phyloP scores from a whole-genome alignment of 2,113 vertebrate species.

The Solea solea region DNA sequence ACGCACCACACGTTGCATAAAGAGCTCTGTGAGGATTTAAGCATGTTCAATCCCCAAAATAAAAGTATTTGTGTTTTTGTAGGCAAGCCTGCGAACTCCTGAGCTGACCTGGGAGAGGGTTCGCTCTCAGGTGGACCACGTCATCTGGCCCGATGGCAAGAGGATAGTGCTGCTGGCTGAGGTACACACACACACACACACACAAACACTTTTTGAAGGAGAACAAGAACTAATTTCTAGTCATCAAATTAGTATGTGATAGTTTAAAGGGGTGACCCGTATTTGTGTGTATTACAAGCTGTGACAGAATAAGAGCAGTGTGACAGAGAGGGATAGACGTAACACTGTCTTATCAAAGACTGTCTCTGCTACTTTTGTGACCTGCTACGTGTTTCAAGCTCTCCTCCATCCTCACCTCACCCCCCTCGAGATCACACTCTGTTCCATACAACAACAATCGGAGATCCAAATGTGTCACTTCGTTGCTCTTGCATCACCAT shows the following conservation, averaged over 20 bases:
- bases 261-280: background rate
- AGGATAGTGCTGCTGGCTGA: conserved; percentile 96
- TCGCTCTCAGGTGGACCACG: conserved; percentile 97
- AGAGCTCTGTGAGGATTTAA: no score
- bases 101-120: conserved; percentile 98
- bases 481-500: background rate
- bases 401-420: conserved; percentile 24
- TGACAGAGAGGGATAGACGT: conserved; percentile 19
- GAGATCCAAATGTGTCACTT: conserved; percentile 13
- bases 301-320: conserved; percentile 63
- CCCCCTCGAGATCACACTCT: background rate
- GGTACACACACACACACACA: conserved; percentile 78
- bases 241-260: background rate
- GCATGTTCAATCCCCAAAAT: no score
- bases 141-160: conserved; percentile 98
- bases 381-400: conserved; percentile 22
- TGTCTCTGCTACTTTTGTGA: conserved; percentile 38
- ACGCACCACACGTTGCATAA: no score
- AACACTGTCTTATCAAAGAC: background rate
- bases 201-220: background rate
- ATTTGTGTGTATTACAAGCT: background rate
- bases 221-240: background rate
- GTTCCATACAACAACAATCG: background rate
- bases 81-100: conserved; percentile 95
- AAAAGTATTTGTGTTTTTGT: conserved; percentile 5